These are phyloP conservation scores for Papilio demoleus DNA, from an alignment of 2,888 invertebrate genomes.

Conservation along the genomic window DNA sequence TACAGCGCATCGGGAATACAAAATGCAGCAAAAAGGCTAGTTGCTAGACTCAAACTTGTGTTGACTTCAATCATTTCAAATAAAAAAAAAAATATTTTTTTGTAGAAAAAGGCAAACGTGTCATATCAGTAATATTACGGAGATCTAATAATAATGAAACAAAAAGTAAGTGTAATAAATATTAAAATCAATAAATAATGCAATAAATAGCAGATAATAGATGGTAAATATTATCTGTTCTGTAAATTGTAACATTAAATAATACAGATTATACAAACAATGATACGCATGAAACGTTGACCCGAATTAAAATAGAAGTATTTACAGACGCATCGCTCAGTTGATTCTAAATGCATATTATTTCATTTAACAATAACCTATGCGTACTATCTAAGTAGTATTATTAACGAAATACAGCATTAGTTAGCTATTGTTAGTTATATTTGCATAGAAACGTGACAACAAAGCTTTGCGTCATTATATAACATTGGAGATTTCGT, in stretches of 20 bases:
- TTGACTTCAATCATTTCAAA: too few relatives aligned
- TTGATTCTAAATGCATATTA: conserved; percentile 25
- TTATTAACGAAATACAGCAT: conserved; percentile 11
- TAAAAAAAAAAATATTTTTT: too few relatives aligned
- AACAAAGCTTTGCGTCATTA: neutral
- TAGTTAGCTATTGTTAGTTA: conserved; percentile 1
- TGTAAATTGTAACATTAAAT: conserved; percentile 20
- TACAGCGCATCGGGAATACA: neutral
- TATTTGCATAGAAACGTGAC: conserved; percentile 5
- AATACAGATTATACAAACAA: conserved; percentile 35
- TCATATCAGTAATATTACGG: neutral
- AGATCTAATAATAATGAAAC: neutral
- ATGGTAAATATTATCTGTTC: conserved; percentile 5
- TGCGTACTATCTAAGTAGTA: conserved; percentile 9
- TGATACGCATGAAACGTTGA: conserved; percentile 26
- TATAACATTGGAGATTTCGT: too few relatives aligned
- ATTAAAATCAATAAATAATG: too few relatives aligned
- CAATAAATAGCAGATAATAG: too few relatives aligned
- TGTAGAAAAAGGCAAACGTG: neutral
- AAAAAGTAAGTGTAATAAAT: neutral
- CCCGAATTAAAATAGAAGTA: conserved; percentile 36
- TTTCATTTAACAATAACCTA: conserved; percentile 22
- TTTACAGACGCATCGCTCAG: conserved; percentile 22
- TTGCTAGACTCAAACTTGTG: too few relatives aligned
- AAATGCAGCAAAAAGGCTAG: neutral